Conservation (phyloP, 2,113 vertebrate genomes). For the Dunckerocampus dactyliophorus region DNA sequence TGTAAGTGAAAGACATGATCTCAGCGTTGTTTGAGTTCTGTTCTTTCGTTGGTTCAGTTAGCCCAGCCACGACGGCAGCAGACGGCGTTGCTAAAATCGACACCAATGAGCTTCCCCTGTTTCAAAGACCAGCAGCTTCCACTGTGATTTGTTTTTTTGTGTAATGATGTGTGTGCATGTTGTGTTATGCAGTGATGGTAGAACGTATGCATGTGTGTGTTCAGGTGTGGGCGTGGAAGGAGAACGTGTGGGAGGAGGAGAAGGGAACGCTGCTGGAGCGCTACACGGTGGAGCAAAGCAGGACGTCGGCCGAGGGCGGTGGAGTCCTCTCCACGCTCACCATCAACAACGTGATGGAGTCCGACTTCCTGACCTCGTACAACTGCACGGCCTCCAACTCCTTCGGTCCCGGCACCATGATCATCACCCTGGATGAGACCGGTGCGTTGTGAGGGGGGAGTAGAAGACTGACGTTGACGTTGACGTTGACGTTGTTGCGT, state of each 20-base stretch:
- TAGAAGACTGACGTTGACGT: background rate
- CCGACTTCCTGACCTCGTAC: conserved; percentile 90
- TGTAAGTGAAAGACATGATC: no score
- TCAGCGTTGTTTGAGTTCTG: no score
- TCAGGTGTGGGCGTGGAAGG: conserved; percentile 96
- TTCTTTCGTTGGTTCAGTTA: no score
- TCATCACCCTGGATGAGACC: conserved; percentile 85
- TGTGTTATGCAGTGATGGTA: background rate
- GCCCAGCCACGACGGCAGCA: no score
- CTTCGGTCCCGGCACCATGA: conserved; percentile 89
- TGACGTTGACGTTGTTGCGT: no score
- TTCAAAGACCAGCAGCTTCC: no score
- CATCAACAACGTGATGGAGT: conserved; percentile 93
- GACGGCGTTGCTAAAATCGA: no score
- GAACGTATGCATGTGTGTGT: conserved; percentile 10
- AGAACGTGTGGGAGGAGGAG: conserved; percentile 89
- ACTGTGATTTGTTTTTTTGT: no score
- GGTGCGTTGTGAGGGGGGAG: conserved; percentile 57
- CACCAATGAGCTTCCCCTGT: no score
- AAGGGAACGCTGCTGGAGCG: conserved; percentile 82
- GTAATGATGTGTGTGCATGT: background rate
- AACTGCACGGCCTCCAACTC: conserved; percentile 97
- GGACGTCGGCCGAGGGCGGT: conserved; percentile 66
- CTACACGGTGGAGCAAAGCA: conserved; percentile 90
- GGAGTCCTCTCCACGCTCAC: conserved; percentile 90